Evolutionary conservation across 2,888 invertebrate species (phyloP), one percentile per base, ranked within the genome.

Genomic region (Cactoblastis cactorum): DNA sequence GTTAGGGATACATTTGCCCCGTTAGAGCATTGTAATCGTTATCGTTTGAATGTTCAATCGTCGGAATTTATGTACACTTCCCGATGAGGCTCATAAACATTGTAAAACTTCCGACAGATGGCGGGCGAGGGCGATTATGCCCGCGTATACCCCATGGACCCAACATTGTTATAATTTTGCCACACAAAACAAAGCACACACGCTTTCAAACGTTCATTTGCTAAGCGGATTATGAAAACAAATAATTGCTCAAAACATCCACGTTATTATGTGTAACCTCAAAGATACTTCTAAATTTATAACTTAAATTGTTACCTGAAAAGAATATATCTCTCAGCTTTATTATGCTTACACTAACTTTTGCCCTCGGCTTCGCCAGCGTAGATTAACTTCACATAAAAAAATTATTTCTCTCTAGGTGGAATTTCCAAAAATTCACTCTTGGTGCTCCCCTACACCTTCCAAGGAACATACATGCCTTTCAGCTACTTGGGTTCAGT

Each of bases 101-200:
- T 84, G 84, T 80, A 86, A 80, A 86, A 84, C 83, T 83, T 87
- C 86, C 86, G 87, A 80, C 83, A 84, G 80, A 82, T 84, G 83
- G 82, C 75, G 74, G 71, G 72, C 77, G 78, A 68, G 65, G 63
- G 64, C 71, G 84, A 82, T 83, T 80, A 83, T 82, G 76, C 73
- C 69, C 63, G 70, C 55, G 24, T 12, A n/a, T 65, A 59, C 59
- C 60, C 62, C 54, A 54, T 62, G 67, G 62, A 65, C 67, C 65
- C 60, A 61, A 65, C 67, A 66, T 57, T 60, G 62, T 63, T 62
- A 63, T 61, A 70, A 66, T 66, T 67, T 63, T 62, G 60, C 61
- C 55, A 55, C 57, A 3, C 41, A 62, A 69, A 71, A 71, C 70
- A 73, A 70, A 61, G 63, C 64, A 65, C 62, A 68, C 61, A 63